Conservation (phyloP, 2,113 vertebrate species). For the Mustelus asterias region DNA sequence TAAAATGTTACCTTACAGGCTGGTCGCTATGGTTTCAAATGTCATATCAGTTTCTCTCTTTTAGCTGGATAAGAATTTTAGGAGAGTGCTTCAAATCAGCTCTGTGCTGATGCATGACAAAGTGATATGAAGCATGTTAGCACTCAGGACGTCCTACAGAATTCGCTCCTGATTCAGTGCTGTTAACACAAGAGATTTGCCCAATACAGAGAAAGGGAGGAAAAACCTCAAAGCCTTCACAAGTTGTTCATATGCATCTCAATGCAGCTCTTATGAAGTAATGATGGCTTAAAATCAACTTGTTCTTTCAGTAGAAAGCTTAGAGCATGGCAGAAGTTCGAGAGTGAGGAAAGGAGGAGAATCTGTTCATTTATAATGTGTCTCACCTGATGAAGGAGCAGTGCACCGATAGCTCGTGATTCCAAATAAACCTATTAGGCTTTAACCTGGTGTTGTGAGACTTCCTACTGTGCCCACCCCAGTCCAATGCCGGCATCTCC, state of each 20-base stretch:
- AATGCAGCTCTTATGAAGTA: neutral
- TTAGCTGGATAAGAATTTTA: neutral
- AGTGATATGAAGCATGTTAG: neutral
- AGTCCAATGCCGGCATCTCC: too few species aligned
- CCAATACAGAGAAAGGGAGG: neutral
- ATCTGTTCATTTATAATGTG: neutral
- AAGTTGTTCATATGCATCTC: neutral
- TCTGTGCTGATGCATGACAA: neutral
- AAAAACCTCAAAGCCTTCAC: neutral
- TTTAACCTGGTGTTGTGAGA: too few species aligned
- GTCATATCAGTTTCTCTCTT: neutral
- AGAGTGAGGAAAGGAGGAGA: too few species aligned
- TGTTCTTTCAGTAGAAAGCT: neutral
- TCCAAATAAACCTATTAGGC: too few species aligned
- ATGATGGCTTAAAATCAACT: neutral
- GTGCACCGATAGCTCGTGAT: too few species aligned
- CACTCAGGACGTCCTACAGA: neutral
- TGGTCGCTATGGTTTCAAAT: neutral
- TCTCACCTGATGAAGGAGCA: too few species aligned
- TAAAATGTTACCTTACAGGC: neutral
- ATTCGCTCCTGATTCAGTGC: neutral
- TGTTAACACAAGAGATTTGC: neutral
- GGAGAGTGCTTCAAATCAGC: neutral
- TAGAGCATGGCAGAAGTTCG: neutral
- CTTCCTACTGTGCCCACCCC: too few species aligned